Conservation (phyloP, 2,888 invertebrate species). For the Hypercompe scribonia region DNA sequence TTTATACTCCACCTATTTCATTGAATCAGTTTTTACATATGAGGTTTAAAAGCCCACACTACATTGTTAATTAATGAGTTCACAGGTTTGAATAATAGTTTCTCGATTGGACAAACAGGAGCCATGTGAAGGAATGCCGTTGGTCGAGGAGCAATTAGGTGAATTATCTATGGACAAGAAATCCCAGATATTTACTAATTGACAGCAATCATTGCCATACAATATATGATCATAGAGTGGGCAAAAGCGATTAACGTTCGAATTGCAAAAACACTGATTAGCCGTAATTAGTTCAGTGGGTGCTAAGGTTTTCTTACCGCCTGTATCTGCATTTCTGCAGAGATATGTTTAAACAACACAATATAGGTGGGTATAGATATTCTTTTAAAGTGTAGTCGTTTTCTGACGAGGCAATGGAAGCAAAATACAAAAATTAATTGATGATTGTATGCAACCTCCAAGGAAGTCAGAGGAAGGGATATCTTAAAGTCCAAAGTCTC, state of each 20-base stretch:
- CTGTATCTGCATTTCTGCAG: neutral
- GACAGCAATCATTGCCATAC: neutral
- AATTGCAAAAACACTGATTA: neutral
- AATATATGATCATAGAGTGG: neutral
- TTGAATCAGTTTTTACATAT: neutral
- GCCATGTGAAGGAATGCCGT: neutral
- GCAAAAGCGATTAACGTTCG: neutral
- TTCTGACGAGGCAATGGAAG: too few species aligned
- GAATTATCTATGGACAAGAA: neutral
- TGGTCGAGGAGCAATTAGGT: neutral
- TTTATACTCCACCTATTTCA: neutral
- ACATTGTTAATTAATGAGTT: constrained; percentile 2
- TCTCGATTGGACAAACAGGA: constrained; percentile 7
- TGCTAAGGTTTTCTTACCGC: neutral
- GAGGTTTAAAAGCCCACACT: neutral
- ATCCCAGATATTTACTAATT: neutral
- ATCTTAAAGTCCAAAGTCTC: too few species aligned
- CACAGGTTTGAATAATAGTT: constrained; percentile 1
- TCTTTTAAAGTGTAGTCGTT: too few species aligned
- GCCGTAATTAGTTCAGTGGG: neutral
- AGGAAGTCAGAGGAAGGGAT: too few species aligned
- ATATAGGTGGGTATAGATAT: too few species aligned
- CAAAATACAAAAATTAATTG: too few species aligned
- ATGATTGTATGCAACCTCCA: too few species aligned
- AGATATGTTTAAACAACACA: neutral